A percentile compares a stretch with the other conserved stretches of the same genome.
Evolutionary conservation across 35 echinoderm and acorn worm genomes (phyloP).

Genomic region (Anneissia japonica): DNA sequence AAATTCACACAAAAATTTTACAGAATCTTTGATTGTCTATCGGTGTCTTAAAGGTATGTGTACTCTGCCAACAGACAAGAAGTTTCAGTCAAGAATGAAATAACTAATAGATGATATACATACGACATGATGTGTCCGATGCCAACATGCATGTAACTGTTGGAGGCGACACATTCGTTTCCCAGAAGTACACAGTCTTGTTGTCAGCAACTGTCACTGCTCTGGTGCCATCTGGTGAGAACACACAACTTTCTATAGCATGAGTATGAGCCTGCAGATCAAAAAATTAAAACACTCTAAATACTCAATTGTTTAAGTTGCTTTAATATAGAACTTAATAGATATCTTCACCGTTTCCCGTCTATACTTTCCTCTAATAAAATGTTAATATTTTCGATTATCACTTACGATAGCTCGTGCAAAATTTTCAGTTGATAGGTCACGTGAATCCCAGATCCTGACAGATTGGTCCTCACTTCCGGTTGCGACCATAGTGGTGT

Average conservation of each 20-base stretch:
- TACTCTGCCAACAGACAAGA: no score
- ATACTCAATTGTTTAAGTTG: no score
- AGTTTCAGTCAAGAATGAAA: no score
- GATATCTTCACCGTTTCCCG: no score
- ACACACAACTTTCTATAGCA: conserved; percentile 30
- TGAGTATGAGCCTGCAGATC: conserved; percentile 33
- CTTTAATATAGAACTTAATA: no score
- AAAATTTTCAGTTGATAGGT: conserved; percentile 15
- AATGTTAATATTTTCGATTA: no score
- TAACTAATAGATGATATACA: conserved; percentile 12
- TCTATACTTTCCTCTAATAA: no score
- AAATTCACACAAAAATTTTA: background rate
- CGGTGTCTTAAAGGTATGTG: background rate
- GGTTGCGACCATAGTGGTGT: conserved; percentile 40
- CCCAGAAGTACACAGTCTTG: conserved; percentile 37
- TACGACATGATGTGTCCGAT: conserved; percentile 33
- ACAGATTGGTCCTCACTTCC: conserved; percentile 76
- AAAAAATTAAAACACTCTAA: no score
- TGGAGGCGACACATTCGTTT: conserved; percentile 43
- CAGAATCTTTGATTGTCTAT: background rate
- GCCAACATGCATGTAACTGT: conserved; percentile 12
- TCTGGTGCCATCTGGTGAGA: conserved; percentile 52
- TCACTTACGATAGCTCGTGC: background rate
- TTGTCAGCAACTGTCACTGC: conserved; percentile 40
- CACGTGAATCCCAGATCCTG: conserved; percentile 60